Base-by-base conservation (phyloP, 1,140 invertebrate species). In the Delia radicum region DNA sequence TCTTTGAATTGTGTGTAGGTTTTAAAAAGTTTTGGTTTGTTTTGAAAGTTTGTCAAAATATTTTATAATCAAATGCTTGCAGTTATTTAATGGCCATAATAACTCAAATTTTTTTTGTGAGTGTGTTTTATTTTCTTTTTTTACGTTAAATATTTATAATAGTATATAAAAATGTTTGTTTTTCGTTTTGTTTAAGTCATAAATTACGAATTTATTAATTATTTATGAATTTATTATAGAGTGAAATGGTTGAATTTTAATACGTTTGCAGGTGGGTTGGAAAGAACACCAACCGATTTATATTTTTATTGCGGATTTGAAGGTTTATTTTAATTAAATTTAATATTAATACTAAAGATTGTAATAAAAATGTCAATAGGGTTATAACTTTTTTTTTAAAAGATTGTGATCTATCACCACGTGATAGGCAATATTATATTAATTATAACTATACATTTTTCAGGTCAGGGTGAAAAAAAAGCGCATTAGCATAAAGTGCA, bases 81-180 rank as follows among this genome's bases (percentile, higher is more conserved):
- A 69, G 65, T 69, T 18, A 69, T 69, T 69, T 69, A 69, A 69
- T 69, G 65, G 65, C 65, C 31, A 33, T 69, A 28, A 69, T 69
- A 69, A 69, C 33, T 69, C 28, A 69, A 21, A 69, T 31, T 27
- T 69, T 69, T 33, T 29, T 21, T 33, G 65, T 21, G 46, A 8
- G 29, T 33, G 65, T 67, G 8, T 67, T 3, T 55, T 46, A 15
- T 46, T 46, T 46, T 5, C 15, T 8, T 3, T 63, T 8, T 33
- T 63, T n/a, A 33, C 6, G 63, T 69, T 65, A 15, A 24, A 29
- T 69, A 15, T 33, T 69, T 69, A 33, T 69, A 31, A 33, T 24
- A 18, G n/a, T 18, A 24, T 7, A 33, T 69, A 69, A 69, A 69
- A 69, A 69, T 69, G 29, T 69, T 69, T 55, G 18, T 55, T 55